Evolutionary conservation across 2,113 vertebrate species (phyloP).

Genomic region (Phaetusa simplex): DNA sequence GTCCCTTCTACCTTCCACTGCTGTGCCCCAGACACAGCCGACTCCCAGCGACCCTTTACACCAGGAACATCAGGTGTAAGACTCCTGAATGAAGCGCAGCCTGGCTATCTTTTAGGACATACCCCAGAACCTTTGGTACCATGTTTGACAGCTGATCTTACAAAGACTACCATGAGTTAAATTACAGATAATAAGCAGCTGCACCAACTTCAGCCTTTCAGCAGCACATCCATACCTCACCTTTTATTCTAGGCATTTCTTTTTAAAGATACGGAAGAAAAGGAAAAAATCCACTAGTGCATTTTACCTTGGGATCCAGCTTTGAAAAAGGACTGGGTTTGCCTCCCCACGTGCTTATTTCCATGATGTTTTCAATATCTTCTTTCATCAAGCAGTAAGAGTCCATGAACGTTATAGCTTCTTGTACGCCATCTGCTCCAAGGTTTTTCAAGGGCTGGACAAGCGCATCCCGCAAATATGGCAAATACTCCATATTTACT

Average conservation of each 20-base stretch:
- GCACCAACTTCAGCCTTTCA: not conserved
- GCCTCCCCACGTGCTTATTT: constrained; percentile 88
- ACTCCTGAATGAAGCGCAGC: not conserved
- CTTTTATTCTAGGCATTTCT: not conserved
- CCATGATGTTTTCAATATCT: constrained; percentile 95
- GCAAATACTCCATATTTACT: constrained; percentile 89
- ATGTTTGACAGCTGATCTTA: not conserved
- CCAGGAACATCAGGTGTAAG: not conserved
- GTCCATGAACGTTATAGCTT: constrained; percentile 87
- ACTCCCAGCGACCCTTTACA: not conserved
- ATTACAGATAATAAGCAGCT: not conserved
- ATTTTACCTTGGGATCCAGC: constrained; percentile 91
- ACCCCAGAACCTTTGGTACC: not conserved
- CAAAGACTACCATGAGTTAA: not conserved
- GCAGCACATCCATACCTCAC: not conserved
- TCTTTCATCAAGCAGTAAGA: constrained; percentile 90
- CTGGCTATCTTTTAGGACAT: not conserved
- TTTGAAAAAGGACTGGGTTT: constrained; percentile 87
- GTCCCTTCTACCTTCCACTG: not conserved
- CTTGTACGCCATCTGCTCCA: constrained; percentile 83
- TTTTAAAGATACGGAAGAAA: not conserved
- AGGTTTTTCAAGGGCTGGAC: constrained; percentile 79
- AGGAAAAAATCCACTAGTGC: not conserved
- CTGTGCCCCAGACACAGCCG: not conserved
- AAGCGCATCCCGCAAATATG: constrained; percentile 82